These are phyloP conservation scores for Eupeodes latifasciatus DNA, from an alignment of 2,888 invertebrate species.

Conservation along the genomic window DNA sequence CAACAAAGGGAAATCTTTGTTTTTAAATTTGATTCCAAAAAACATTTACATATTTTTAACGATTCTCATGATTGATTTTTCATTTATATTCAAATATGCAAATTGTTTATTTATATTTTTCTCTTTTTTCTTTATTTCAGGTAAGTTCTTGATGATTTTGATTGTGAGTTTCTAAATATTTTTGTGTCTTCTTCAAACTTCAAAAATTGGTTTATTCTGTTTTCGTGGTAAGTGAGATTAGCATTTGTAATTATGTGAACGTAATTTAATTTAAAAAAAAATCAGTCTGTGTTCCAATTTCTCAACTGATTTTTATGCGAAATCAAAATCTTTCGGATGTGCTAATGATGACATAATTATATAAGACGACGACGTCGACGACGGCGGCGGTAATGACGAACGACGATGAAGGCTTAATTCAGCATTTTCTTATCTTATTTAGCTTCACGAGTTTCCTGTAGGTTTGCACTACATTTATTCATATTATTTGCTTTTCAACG, in stretches of 20 bases:
- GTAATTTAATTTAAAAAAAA: neutral
- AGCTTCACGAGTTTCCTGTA: neutral
- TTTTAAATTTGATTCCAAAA: neutral
- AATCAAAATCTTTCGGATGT: constrained; percentile 29
- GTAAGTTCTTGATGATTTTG: constrained; percentile 39
- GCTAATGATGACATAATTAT: neutral
- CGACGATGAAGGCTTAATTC: neutral
- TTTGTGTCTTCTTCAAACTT: neutral
- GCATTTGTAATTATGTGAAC: constrained; percentile 45
- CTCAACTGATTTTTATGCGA: neutral
- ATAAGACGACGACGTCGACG: neutral
- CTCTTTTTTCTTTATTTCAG: constrained; percentile 50
- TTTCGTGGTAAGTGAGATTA: constrained; percentile 55
- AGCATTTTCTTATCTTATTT: constrained; percentile 14
- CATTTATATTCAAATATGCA: constrained; percentile 18
- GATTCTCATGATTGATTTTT: constrained; percentile 58
- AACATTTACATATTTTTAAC: constrained; percentile 33
- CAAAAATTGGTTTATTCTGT: constrained; percentile 1
- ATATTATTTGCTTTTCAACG: neutral
- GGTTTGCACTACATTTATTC: neutral
- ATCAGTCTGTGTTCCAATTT: constrained; percentile 24
- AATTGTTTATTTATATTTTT: constrained; percentile 2
- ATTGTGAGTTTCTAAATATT: constrained; percentile 4
- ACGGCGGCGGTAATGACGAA: neutral
- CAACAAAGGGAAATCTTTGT: neutral